These are phyloP conservation scores for Drepana arcuata DNA, from an alignment of 1,140 invertebrate species.

Conservation along the genomic window DNA sequence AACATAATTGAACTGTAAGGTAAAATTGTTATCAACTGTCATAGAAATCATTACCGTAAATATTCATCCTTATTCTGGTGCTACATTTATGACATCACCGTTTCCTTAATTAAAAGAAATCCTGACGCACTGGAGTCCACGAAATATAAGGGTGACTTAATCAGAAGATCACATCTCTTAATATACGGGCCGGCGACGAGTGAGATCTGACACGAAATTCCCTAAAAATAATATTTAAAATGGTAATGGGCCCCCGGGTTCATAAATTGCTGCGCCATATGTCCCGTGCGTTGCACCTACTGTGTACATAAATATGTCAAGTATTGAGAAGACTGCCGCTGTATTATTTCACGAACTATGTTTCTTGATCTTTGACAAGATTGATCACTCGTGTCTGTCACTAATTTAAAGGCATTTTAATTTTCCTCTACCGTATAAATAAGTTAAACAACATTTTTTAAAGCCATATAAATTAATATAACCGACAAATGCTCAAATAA, in stretches of 20 bases:
- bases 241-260: constrained; percentile 65
- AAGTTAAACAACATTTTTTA: not conserved
- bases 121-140: constrained; percentile 31
- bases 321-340: constrained; percentile 48
- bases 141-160: constrained; percentile 58
- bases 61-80: too few species aligned
- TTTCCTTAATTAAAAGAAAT: constrained; percentile 54
- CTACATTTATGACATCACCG: not conserved
- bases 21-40: too few species aligned
- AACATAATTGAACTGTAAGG: not conserved
- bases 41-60: too few species aligned
- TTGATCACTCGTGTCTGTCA: not conserved
- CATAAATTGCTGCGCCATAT: constrained; percentile 70
- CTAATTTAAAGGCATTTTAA: not conserved
- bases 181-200: constrained; percentile 62
- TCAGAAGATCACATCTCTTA: constrained; percentile 68
- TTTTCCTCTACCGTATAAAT: not conserved
- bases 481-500: too few species aligned
- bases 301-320: constrained; percentile 70
- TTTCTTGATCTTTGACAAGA: constrained; percentile 34
- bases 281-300: constrained; percentile 61
- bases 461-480: too few species aligned
- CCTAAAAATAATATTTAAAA: constrained; percentile 73
- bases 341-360: constrained; percentile 27
- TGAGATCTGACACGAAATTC: constrained; percentile 71